Percentiles rank a stretch among this genome's conserved stretches.
Evolutionary conservation across 2,113 vertebrate species (phyloP).

Genomic region (Cephalopterus ornatus): DNA sequence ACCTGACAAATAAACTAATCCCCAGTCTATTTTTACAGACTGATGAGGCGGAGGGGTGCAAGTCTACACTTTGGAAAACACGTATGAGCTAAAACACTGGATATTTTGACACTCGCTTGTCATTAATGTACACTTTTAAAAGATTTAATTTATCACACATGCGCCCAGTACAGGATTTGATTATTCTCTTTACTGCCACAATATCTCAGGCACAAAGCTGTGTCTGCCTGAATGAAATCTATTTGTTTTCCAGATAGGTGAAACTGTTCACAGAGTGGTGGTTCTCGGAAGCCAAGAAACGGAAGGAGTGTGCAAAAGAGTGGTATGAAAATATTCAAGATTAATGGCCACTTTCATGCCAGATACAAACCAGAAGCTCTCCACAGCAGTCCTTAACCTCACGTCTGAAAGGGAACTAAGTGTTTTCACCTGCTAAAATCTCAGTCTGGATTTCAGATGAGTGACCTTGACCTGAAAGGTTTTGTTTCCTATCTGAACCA

Average conservation of each 20-base stretch:
- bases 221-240: neutral
- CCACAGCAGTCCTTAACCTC: conserved; percentile 50
- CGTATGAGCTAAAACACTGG: fast-evolving
- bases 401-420: conserved; percentile 56
- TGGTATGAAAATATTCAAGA: conserved; percentile 52
- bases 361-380: conserved; percentile 68
- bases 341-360: conserved; percentile 37
- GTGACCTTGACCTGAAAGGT: neutral
- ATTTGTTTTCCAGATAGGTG: neutral
- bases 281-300: conserved; percentile 20
- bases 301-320: neutral
- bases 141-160: neutral
- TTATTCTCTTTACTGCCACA: neutral
- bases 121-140: neutral
- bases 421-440: conserved; percentile 56
- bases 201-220: neutral
- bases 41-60: neutral
- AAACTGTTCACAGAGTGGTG: neutral
- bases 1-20: conserved; percentile 1
- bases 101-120: neutral
- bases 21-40: neutral
- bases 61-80: neutral
- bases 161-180: neutral
- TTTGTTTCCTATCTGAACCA: neutral
- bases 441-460: conserved; percentile 45